Evolutionary conservation across 2,113 vertebrate species (phyloP).

Genomic region (Oceanodroma tethys): DNA sequence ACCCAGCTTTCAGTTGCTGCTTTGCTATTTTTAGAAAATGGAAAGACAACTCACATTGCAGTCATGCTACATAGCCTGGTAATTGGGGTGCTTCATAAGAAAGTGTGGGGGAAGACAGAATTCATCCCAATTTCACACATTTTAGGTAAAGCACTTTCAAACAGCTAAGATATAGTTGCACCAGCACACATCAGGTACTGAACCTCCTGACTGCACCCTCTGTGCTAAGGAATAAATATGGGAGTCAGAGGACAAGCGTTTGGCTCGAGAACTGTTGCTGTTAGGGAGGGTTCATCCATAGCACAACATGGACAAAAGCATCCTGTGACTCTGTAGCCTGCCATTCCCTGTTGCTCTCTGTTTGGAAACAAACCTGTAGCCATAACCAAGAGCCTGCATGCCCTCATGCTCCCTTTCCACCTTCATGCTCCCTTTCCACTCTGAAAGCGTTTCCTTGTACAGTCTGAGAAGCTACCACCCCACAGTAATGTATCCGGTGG

Average conservation of each 20-base stretch:
- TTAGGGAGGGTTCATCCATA: not conserved
- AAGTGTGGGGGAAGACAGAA: not conserved
- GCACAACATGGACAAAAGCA: not conserved
- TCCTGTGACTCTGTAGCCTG: fast-evolving
- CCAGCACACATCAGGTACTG: not conserved
- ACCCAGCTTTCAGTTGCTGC: not conserved
- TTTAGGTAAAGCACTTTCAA: not conserved
- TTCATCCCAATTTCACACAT: not conserved
- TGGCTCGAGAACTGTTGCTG: not conserved
- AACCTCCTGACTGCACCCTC: not conserved
- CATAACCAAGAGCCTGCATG: not conserved
- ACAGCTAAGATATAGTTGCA: not conserved
- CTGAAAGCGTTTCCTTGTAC: not conserved
- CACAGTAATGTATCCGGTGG: not conserved
- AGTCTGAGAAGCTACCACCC: not conserved
- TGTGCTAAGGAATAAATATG: fast-evolving
- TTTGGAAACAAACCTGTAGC: not conserved
- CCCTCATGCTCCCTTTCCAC: not conserved
- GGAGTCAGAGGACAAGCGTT: not conserved
- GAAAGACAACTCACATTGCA: not conserved
- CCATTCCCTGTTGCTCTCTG: not conserved
- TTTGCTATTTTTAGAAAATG: not conserved
- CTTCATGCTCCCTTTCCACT: not conserved
- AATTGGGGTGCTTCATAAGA: not conserved
- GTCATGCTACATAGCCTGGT: not conserved